Evolutionary conservation across 2,113 vertebrate species (phyloP).

Genomic region (Acanthisitta chloris): DNA sequence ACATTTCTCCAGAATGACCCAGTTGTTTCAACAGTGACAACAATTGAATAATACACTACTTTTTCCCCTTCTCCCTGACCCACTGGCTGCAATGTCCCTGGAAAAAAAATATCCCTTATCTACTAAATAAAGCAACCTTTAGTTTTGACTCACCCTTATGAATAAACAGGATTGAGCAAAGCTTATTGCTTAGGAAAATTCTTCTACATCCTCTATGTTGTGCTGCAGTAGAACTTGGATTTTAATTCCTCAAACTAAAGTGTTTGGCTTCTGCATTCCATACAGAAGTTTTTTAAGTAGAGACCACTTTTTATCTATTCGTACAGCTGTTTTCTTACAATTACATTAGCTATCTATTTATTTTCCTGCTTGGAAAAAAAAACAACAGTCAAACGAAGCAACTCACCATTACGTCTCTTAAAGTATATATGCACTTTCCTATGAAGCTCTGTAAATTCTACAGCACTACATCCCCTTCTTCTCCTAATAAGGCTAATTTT

Average conservation of each 20-base stretch:
- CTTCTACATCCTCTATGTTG: neutral
- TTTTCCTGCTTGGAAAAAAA: neutral
- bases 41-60: neutral
- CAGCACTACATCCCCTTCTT: neutral
- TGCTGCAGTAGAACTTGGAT: slow-evolving; percentile 3
- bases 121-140: neutral
- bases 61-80: neutral
- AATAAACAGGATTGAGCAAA: slow-evolving; percentile 29
- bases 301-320: slow-evolving; percentile 39
- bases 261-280: neutral
- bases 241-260: slow-evolving; percentile 31
- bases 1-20: neutral
- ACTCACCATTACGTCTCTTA: neutral
- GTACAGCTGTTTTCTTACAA: slow-evolving; percentile 37
- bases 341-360: slow-evolving; percentile 34
- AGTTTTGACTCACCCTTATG: neutral
- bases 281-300: slow-evolving; percentile 16
- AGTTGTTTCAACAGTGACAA: neutral
- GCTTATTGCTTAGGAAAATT: neutral
- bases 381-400: neutral
- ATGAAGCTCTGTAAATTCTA: slow-evolving; percentile 10
- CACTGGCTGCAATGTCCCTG: neutral
- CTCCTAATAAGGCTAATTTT: slow-evolving; percentile 30
- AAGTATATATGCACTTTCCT: slow-evolving; percentile 2
- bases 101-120: neutral